A percentile compares a stretch with the other conserved stretches of the same genome.
phyloP scores from a whole-genome alignment of 2,888 invertebrate species.

The Chrysomela aeneicollis region DNA sequence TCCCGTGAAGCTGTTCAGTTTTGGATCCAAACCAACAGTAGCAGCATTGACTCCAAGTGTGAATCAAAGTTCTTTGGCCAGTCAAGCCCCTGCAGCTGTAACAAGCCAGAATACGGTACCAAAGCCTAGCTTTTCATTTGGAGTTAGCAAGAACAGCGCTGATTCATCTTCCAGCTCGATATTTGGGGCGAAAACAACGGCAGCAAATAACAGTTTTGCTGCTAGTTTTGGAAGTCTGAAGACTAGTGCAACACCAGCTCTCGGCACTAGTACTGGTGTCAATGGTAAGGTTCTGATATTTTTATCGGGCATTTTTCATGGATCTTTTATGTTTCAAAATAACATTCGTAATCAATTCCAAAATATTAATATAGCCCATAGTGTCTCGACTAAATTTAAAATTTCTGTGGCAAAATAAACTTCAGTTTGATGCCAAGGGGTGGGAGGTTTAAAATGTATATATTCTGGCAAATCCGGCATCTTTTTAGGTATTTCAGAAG shows the following conservation, averaged over 20 bases:
- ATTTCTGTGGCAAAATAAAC: no score
- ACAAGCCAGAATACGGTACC: slow-evolving; percentile 17
- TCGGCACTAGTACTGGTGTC: background rate
- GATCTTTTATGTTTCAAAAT: no score
- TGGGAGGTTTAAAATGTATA: no score
- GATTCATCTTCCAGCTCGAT: background rate
- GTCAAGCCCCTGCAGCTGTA: slow-evolving; percentile 8
- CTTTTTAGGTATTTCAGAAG: no score
- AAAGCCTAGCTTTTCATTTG: background rate
- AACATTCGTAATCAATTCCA: no score
- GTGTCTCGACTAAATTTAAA: no score
- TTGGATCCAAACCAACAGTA: slow-evolving; percentile 28
- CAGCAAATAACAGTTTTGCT: background rate
- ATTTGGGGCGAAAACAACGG: background rate
- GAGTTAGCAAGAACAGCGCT: background rate
- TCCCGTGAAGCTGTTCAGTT: slow-evolving; percentile 18
- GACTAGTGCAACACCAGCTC: background rate
- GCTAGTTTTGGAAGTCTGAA: background rate
- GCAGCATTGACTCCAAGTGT: slow-evolving; percentile 11
- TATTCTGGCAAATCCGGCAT: no score
- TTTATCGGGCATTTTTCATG: background rate
- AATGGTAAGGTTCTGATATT: background rate
- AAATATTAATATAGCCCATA: no score
- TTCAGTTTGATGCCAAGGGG: no score
- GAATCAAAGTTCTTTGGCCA: background rate